Conservation (phyloP, 2,797 vertebrate genomes). For the Ibycter americanus region DNA sequence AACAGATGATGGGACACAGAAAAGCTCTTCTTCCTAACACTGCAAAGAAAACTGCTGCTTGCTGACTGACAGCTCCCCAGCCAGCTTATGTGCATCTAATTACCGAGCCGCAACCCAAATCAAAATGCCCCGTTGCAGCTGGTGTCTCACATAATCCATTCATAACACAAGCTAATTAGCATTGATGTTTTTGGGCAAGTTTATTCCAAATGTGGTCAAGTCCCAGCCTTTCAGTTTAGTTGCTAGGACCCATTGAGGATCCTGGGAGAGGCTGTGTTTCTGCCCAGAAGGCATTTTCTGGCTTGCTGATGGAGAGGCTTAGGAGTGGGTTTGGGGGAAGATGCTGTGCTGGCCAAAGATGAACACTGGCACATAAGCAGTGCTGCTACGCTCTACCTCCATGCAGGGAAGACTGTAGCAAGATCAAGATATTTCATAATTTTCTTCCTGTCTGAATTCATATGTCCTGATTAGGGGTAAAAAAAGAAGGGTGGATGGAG, state of each 20-base stretch:
- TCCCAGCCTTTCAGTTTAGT: slow-evolving; percentile 23
- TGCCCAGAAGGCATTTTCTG: neutral
- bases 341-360: neutral
- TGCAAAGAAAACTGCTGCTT: neutral
- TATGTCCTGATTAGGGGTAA: too few relatives aligned
- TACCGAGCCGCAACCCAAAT: slow-evolving; percentile 60
- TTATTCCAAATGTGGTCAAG: slow-evolving; percentile 70
- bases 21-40: neutral
- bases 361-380: neutral
- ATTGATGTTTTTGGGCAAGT: slow-evolving; percentile 65
- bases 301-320: neutral
- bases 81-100: slow-evolving; percentile 66
- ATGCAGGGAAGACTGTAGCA: neutral
- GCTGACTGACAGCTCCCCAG: slow-evolving; percentile 31
- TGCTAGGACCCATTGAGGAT: slow-evolving; percentile 36
- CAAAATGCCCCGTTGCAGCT: slow-evolving; percentile 74
- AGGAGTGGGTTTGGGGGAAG: neutral
- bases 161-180: slow-evolving; percentile 73
- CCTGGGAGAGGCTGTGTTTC: neutral
- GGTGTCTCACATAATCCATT: slow-evolving; percentile 77
- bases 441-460: neutral
- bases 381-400: neutral
- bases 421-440: neutral
- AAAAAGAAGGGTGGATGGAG: fast-evolving
- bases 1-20: slow-evolving; percentile 1